A percentile compares a stretch with the other conserved stretches of the same genome.
These are phyloP conservation scores for Hoplostethus atlanticus DNA, from an alignment of 2,797 vertebrate species.

Conservation along the genomic window DNA sequence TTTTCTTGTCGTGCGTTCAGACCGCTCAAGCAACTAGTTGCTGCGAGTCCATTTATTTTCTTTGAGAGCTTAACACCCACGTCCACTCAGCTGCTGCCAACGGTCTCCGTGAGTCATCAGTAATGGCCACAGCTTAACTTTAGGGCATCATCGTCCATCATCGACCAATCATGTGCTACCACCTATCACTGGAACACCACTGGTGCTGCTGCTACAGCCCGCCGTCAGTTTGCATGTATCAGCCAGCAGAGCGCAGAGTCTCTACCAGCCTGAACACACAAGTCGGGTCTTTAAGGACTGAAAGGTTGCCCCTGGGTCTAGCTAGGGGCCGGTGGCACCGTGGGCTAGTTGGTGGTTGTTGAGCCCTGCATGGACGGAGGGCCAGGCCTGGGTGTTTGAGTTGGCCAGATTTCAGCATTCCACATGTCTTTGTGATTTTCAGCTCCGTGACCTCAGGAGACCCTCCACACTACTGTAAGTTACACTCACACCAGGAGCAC, in stretches of 20 bases:
- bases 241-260: background rate
- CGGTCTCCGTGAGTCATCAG: constrained; percentile 12
- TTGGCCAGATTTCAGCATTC: constrained; percentile 85
- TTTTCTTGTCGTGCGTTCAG: background rate
- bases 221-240: constrained; percentile 18
- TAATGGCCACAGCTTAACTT: background rate
- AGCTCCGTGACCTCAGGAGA: constrained; percentile 86
- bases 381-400: constrained; percentile 82
- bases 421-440: constrained; percentile 88
- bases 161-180: constrained; percentile 7
- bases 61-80: background rate
- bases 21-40: background rate
- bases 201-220: constrained; percentile 2
- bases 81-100: constrained; percentile 1
- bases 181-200: constrained; percentile 3
- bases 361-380: constrained; percentile 62
- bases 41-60: background rate
- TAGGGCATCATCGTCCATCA: background rate
- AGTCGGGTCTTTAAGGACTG: background rate
- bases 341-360: constrained; percentile 57
- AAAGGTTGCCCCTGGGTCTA: constrained; percentile 26
- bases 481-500: constrained; percentile 77
- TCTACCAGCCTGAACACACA: background rate
- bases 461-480: constrained; percentile 82
- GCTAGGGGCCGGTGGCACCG: constrained; percentile 40